Evolutionary conservation across 1,140 invertebrate genomes (phyloP), one percentile per base, ranked within the genome.

Genomic region (Ips nitidus): DNA sequence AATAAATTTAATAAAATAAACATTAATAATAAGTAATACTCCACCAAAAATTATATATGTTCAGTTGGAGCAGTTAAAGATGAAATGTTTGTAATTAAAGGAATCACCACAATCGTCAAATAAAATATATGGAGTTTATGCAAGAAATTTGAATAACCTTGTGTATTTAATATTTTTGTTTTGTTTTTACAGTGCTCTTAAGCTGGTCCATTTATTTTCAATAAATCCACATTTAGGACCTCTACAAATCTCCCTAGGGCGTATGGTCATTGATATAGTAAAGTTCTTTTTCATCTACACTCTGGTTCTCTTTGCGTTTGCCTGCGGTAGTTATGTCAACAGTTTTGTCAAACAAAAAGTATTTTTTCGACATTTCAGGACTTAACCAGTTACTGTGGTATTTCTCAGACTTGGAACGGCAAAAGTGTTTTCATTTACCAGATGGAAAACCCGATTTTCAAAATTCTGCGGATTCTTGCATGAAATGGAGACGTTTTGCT

Each of bases 321-420:
- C 91, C 39, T 93, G 91, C 74, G 92, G 90, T 84, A 80, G 79
- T 50, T 22, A 8, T 47, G 42, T 40, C 4, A 38, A 59, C 7
- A 59, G 41, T 41, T 59, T 36, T 69, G 8, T 52, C 37, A 41
- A 57, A 7, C 40, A 41, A 56, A 58, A 8, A 4, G 41, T 55
- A 55, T 41, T 41, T 62, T 62, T 36, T 39, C 3, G 53, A 52
- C 43, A 56, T 69, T 75, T 62, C 50, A 85, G 84, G 86, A 41
- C 80, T 95, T 43, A 95, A 95, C 79, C 94, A 96, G 79, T 79
- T 97, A 38, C 82, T 95, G 45, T 95, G 93, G 93, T 96, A 95
- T 79, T 96, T 94, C 80, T 91, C 93, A 22, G 89, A 93, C 69
- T 81, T 93, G 75, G 90, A 94, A 79, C 87, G 86, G 71, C 81